Evolutionary conservation across 1,140 invertebrate species (phyloP).

Genomic region (Piezodorus guildinii): DNA sequence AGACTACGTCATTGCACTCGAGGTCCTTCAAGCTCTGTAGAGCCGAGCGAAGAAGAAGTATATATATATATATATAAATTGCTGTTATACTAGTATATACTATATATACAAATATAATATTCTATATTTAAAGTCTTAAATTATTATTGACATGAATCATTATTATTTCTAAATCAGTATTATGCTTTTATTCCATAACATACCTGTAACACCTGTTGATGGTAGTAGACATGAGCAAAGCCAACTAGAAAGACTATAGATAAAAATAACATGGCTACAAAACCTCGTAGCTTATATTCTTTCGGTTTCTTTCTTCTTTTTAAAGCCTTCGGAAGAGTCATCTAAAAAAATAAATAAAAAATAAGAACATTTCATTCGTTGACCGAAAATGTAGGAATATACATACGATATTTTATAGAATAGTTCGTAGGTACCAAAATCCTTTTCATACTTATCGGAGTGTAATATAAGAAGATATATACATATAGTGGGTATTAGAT

Average conservation of each 20-base stretch:
- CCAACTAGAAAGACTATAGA: slow-evolving; percentile 66
- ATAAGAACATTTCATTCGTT: neutral
- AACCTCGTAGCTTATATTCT: slow-evolving; percentile 56
- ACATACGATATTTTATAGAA: no score
- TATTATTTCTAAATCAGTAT: no score
- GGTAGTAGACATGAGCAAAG: slow-evolving; percentile 70
- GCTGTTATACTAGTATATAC: no score
- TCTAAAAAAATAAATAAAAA: slow-evolving; percentile 30
- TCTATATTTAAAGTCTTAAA: no score
- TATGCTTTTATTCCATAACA: neutral
- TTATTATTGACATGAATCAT: no score
- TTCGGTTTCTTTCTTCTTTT: slow-evolving; percentile 41
- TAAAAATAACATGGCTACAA: slow-evolving; percentile 67
- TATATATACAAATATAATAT: no score
- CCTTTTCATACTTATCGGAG: neutral
- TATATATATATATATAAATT: no score
- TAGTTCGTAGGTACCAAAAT: neutral
- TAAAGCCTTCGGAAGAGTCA: slow-evolving; percentile 41
- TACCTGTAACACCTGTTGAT: slow-evolving; percentile 56
- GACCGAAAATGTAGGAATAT: neutral
- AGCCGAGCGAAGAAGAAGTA: no score
- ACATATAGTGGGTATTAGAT: no score
- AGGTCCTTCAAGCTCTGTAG: no score
- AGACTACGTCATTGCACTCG: no score
- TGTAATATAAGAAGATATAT: no score